Conservation (phyloP, 2,797 vertebrate genomes). For the Decapterus maruadsi region DNA sequence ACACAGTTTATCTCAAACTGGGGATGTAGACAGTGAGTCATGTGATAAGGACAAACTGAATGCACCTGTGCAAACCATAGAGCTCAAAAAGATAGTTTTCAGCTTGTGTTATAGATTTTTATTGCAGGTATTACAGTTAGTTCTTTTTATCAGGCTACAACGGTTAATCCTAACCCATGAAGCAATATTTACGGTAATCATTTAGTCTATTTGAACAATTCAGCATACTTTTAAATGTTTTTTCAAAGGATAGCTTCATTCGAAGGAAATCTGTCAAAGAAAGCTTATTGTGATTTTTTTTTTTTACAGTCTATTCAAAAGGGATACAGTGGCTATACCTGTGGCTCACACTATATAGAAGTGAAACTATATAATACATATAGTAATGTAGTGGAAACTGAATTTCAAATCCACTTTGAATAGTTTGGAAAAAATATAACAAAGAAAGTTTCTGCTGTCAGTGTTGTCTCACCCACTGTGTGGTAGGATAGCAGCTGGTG, state of each 20-base stretch:
- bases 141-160: neutral
- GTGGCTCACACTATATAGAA: neutral
- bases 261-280: neutral
- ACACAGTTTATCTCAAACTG: neutral
- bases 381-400: no score
- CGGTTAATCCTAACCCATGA: neutral
- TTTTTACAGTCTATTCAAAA: neutral
- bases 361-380: neutral
- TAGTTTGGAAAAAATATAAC: no score
- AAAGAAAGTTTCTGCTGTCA: neutral
- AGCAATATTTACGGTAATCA: neutral
- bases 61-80: neutral
- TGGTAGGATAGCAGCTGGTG: slow-evolving; percentile 16
- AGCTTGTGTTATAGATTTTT: neutral
- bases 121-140: neutral
- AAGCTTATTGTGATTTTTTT: neutral
- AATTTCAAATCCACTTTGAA: no score
- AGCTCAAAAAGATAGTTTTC: neutral
- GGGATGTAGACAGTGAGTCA: neutral
- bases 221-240: neutral
- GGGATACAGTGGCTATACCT: no score
- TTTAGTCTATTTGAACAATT: neutral
- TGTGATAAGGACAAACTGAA: neutral
- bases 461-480: slow-evolving; percentile 10
- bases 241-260: neutral